Evolutionary conservation across 2,797 vertebrate species (phyloP).

Genomic region (Phylloscopus collybita): DNA sequence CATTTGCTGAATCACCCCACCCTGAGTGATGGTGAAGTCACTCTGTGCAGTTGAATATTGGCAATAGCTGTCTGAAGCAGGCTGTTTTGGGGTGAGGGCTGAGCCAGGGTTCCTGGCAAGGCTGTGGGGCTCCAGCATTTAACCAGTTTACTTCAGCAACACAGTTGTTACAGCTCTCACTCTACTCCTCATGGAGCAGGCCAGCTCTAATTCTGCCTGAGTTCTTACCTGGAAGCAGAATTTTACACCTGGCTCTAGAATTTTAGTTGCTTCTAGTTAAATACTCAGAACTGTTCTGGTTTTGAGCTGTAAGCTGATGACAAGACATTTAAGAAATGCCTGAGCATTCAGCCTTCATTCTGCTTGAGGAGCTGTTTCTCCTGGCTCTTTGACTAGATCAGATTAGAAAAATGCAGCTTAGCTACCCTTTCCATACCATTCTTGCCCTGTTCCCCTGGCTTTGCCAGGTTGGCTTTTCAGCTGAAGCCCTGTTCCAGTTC

Average conservation of each 20-base stretch:
- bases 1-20: background rate
- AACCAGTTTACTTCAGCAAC: background rate
- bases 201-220: background rate
- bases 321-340: background rate
- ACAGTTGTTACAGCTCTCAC: background rate
- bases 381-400: constrained; percentile 4
- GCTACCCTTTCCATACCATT: constrained; percentile 22
- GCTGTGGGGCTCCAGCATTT: background rate
- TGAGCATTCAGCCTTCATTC: background rate
- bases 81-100: rapidly evolving
- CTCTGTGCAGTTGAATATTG: background rate
- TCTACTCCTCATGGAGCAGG: background rate
- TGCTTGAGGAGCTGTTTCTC: background rate
- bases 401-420: constrained; percentile 28
- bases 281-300: background rate
- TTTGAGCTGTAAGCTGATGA: background rate
- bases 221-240: background rate
- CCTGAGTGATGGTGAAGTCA: rapidly evolving
- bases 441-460: background rate
- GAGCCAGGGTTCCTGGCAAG: background rate
- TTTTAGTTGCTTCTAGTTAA: background rate
- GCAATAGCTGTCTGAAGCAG: background rate
- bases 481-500: background rate
- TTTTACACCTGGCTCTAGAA: background rate
- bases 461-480: background rate